A percentile compares a stretch with the other conserved stretches of the same genome.
Conservation (phyloP, 2,888 invertebrate species). For the Sinohyriopsis cumingii region DNA sequence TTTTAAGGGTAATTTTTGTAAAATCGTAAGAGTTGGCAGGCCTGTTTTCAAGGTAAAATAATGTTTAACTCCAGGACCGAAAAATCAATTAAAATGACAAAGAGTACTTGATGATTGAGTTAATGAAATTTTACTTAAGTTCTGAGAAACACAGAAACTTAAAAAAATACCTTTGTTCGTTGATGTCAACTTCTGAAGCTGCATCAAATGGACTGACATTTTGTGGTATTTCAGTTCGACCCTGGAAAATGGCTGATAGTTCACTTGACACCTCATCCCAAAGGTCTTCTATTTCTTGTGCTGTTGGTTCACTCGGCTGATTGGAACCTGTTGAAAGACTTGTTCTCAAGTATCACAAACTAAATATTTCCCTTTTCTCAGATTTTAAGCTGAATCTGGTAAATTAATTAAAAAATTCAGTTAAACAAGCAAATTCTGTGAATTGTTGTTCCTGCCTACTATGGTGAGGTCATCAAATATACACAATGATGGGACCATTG, state of each 20-base stretch:
- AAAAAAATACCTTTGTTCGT: conserved; percentile 85
- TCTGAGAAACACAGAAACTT: background rate
- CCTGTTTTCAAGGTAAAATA: too few relatives aligned
- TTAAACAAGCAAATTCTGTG: too few relatives aligned
- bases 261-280: conserved; percentile 72
- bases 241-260: conserved; percentile 72
- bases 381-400: background rate
- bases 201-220: conserved; percentile 77
- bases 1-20: too few relatives aligned
- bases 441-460: too few relatives aligned
- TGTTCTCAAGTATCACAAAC: background rate
- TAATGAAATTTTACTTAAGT: too few relatives aligned
- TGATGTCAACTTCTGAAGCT: conserved; percentile 85
- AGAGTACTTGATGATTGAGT: too few relatives aligned
- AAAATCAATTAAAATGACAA: too few relatives aligned
- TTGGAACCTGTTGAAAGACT: conserved; percentile 15
- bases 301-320: conserved; percentile 36
- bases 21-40: too few relatives aligned
- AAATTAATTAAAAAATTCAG: too few relatives aligned
- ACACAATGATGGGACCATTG: too few relatives aligned
- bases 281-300: conserved; percentile 67
- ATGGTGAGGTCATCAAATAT: too few relatives aligned
- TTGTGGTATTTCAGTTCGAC: conserved; percentile 73
- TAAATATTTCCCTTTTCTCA: background rate
- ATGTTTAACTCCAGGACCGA: too few relatives aligned